These are phyloP conservation scores for Ladona fulva DNA, from an alignment of 1,140 invertebrate genomes.

Conservation along the genomic window DNA sequence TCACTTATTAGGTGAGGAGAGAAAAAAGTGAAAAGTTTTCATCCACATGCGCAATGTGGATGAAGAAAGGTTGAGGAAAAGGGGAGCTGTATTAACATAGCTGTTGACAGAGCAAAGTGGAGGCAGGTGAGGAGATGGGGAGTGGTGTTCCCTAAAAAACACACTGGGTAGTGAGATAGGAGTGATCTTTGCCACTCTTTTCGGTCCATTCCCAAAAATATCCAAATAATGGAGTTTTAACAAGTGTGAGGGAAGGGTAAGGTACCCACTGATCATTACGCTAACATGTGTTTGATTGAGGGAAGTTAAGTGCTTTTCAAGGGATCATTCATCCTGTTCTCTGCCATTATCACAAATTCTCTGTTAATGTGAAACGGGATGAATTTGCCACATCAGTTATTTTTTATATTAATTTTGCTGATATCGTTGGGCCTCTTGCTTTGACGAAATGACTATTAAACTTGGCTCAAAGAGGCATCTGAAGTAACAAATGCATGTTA, in stretches of 20 bases:
- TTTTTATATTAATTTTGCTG: slow-evolving; percentile 17
- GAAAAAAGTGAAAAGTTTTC: not conserved
- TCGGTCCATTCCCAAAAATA: not conserved
- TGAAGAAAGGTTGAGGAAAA: not conserved
- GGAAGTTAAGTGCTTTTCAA: not conserved
- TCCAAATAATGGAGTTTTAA: not conserved
- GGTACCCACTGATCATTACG: not conserved
- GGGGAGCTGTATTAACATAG: not conserved
- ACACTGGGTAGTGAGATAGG: not conserved
- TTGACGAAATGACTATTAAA: slow-evolving; percentile 16
- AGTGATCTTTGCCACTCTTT: not conserved
- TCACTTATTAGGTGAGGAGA: not conserved
- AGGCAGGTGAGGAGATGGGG: not conserved
- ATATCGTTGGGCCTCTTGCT: slow-evolving; percentile 16
- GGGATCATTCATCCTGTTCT: not conserved
- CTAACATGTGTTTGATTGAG: not conserved
- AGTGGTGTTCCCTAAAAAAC: not conserved
- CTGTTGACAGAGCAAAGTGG: not conserved
- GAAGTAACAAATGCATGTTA: slow-evolving; percentile 20
- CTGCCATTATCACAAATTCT: slow-evolving; percentile 15
- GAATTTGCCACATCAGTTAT: slow-evolving; percentile 16
- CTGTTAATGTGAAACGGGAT: slow-evolving; percentile 15
- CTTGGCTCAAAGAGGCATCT: slow-evolving; percentile 13
- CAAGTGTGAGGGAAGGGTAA: not conserved
- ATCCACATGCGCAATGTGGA: not conserved